Evolutionary conservation across 2,113 vertebrate species (phyloP).

Genomic region (Peromyscus californicus): DNA sequence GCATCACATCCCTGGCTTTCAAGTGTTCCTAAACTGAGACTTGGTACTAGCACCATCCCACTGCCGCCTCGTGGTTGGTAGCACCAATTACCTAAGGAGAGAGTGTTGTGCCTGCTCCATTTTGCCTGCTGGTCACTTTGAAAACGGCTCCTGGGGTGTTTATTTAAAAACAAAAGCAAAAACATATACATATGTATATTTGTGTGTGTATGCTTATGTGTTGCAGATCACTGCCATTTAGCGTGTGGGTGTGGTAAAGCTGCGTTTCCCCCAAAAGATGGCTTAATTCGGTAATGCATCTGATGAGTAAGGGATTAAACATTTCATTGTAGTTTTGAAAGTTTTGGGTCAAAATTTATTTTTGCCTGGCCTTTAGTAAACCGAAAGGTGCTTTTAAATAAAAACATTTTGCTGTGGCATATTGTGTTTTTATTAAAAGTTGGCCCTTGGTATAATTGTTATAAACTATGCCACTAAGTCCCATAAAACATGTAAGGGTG

Average conservation of each 20-base stretch:
- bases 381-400: slow-evolving; percentile 31
- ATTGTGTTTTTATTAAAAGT: slow-evolving; percentile 43
- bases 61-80: not conserved
- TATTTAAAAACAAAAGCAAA: not conserved
- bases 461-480: not conserved
- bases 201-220: not conserved
- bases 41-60: not conserved
- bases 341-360: not conserved
- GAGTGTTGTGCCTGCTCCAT: not conserved
- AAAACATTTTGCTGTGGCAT: not conserved
- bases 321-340: slow-evolving; percentile 26
- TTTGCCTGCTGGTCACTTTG: not conserved
- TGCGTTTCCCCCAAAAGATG: not conserved
- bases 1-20: not conserved
- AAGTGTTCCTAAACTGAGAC: not conserved
- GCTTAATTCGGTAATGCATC: not conserved
- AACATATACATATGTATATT: not conserved
- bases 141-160: not conserved
- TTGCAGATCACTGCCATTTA: not conserved
- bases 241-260: not conserved
- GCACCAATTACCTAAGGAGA: not conserved
- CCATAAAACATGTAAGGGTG: not conserved
- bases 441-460: not conserved
- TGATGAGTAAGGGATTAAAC: not conserved
- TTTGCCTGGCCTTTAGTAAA: not conserved